Conservation (phyloP, 2,113 vertebrate species). For the Nerophis lumbriciformis region DNA sequence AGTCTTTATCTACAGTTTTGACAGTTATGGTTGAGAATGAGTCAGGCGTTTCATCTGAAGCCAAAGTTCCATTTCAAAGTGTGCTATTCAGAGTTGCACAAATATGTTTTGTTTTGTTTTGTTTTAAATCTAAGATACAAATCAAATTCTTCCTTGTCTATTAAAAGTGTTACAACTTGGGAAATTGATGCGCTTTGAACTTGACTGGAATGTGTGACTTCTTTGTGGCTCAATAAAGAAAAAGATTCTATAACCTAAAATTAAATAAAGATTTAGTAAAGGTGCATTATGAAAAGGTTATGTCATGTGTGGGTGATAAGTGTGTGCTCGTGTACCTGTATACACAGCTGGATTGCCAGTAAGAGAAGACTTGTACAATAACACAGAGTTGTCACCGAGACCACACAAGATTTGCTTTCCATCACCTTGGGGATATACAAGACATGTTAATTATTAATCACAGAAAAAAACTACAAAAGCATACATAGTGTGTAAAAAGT, state of each 20-base stretch:
- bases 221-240: background rate
- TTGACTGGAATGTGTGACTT: constrained; percentile 1
- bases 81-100: constrained; percentile 10
- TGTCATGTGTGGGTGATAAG: constrained; percentile 4
- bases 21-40: constrained; percentile 14
- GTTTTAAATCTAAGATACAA: constrained; percentile 7
- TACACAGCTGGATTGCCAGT: constrained; percentile 63
- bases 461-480: background rate
- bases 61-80: constrained; percentile 32
- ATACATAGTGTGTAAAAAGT: background rate
- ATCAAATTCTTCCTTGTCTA: constrained; percentile 13
- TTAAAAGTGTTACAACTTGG: background rate
- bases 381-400: constrained; percentile 73
- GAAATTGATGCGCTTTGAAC: background rate
- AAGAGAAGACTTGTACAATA: constrained; percentile 74
- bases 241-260: background rate
- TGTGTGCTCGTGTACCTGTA: constrained; percentile 70
- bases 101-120: background rate
- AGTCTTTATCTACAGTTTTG: constrained; percentile 27
- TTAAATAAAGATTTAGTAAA: background rate
- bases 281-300: too few species aligned
- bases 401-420: constrained; percentile 81
- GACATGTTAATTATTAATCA: constrained; percentile 4
- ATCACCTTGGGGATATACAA: constrained; percentile 69
- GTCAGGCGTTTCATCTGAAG: constrained; percentile 29